Conservation (phyloP, 2,113 vertebrate genomes). For the Lates calcarifer region DNA sequence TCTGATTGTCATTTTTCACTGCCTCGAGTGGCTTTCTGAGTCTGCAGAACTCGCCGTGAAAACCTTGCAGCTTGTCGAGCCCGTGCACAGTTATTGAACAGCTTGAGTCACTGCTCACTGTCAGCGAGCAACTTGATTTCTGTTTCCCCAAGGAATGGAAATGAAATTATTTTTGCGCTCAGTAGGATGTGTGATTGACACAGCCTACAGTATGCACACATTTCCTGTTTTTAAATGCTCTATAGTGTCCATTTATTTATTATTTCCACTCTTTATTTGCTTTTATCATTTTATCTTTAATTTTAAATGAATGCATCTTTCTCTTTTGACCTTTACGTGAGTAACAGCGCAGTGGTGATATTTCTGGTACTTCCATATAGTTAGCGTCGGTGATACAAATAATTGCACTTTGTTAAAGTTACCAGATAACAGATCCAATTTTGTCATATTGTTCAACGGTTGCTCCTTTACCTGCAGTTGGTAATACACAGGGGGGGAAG, state of each 20-base stretch:
- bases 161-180: slow-evolving; percentile 57
- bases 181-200: slow-evolving; percentile 62
- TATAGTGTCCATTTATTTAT: background rate
- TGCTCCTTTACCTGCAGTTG: slow-evolving; percentile 9
- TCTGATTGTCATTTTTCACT: slow-evolving; percentile 44
- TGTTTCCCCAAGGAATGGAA: slow-evolving; percentile 56
- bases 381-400: background rate
- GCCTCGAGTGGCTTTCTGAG: slow-evolving; percentile 35
- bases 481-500: background rate
- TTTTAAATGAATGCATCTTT: slow-evolving; percentile 4
- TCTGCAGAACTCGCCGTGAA: slow-evolving; percentile 19
- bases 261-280: background rate
- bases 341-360: background rate
- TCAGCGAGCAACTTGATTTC: slow-evolving; percentile 67
- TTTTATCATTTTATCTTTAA: slow-evolving; percentile 14
- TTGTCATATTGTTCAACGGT: slow-evolving; percentile 1
- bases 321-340: background rate
- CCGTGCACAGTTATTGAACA: slow-evolving; percentile 54
- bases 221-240: slow-evolving; percentile 18
- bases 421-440: background rate
- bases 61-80: slow-evolving; percentile 44
- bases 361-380: background rate
- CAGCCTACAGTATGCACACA: slow-evolving; percentile 22
- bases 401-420: background rate
- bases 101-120: slow-evolving; percentile 64